These are phyloP conservation scores for Tapera naevia DNA, from an alignment of 2,797 vertebrate species.

Conservation along the genomic window DNA sequence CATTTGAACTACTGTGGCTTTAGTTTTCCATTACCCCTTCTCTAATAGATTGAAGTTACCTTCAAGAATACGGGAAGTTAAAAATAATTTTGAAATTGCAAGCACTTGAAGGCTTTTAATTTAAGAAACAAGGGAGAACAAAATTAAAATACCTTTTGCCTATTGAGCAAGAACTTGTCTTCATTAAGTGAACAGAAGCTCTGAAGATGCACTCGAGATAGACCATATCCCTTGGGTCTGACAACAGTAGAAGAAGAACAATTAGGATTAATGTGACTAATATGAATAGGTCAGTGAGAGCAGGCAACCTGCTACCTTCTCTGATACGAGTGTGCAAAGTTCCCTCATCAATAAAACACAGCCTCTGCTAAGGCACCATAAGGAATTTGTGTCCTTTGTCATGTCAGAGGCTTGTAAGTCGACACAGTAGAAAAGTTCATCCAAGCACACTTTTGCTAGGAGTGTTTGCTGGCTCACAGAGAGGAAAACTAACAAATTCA, in stretches of 20 bases:
- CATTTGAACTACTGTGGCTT: neutral
- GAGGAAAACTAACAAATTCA: neutral
- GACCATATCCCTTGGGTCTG: neutral
- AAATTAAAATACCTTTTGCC: neutral
- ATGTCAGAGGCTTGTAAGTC: neutral
- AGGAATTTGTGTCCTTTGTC: neutral
- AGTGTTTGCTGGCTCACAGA: neutral
- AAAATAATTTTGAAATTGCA: neutral
- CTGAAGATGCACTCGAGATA: neutral
- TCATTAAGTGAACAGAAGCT: slow-evolving; percentile 2
- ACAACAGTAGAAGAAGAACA: neutral
- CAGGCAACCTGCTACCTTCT: neutral
- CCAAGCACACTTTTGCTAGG: neutral
- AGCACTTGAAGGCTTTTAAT: neutral
- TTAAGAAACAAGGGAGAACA: neutral
- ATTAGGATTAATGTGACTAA: neutral
- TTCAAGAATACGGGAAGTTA: neutral
- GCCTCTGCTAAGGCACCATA: neutral
- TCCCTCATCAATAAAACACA: neutral
- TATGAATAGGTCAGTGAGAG: neutral
- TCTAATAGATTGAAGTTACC: neutral
- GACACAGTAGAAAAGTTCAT: neutral
- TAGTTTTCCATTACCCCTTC: neutral
- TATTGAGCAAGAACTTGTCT: neutral
- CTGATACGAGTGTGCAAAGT: neutral